Evolutionary conservation across 1,140 invertebrate genomes (phyloP).

Genomic region (Lysiphlebus fabarum): DNA sequence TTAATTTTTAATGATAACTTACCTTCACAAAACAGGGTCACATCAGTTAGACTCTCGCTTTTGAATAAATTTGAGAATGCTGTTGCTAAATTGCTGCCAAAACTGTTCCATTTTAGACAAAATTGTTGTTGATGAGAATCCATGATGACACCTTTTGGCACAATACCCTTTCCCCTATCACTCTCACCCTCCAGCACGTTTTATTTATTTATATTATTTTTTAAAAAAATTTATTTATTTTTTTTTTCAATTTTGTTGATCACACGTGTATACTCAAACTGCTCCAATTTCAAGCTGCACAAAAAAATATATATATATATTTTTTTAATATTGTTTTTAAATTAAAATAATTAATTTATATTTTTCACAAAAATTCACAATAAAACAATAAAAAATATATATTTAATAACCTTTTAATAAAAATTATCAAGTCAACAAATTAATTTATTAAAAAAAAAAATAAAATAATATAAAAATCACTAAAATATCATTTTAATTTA

Average conservation of each 20-base stretch:
- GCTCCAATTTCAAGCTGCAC: conserved; percentile 45
- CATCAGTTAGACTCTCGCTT: conserved; percentile 84
- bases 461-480: no score
- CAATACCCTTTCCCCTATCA: conserved; percentile 43
- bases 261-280: conserved; percentile 47
- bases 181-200: conserved; percentile 44
- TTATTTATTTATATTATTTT: conserved; percentile 24
- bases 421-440: no score
- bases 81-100: conserved; percentile 81
- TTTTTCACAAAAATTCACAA: no score
- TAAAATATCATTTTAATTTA: no score
- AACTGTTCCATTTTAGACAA: conserved; percentile 89
- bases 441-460: no score
- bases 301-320: conserved; percentile 13
- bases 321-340: not conserved
- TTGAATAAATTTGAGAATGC: conserved; percentile 85
- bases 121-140: conserved; percentile 86
- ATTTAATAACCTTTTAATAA: no score
- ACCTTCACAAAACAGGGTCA: conserved; percentile 88
- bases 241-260: conserved; percentile 34
- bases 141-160: conserved; percentile 59
- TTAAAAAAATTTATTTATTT: no score
- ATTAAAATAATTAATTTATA: not conserved
- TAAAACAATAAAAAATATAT: no score
- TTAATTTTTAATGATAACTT: conserved; percentile 44